Percentiles rank a stretch among this genome's conserved stretches.
These are phyloP conservation scores for Pristionchus arcanus DNA, from an alignment of 2,888 invertebrate species.

Conservation along the genomic window DNA sequence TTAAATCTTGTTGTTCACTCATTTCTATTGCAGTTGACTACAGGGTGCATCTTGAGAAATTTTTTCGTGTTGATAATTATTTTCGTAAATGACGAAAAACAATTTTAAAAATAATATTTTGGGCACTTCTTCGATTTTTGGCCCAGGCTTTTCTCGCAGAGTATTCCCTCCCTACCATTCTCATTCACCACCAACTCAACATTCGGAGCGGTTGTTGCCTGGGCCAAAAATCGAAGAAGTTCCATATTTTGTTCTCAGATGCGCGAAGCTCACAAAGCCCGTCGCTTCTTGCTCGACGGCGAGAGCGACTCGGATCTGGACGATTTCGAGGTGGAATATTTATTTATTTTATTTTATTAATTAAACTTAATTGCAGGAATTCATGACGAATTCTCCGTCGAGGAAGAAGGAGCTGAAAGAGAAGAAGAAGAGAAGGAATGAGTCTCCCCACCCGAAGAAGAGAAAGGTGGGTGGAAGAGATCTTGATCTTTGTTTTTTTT, in stretches of 20 bases:
- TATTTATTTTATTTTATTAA: background rate
- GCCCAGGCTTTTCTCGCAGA: too few species aligned
- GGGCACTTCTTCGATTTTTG: too few species aligned
- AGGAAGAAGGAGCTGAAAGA: constrained; percentile 43
- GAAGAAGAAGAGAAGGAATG: constrained; percentile 31
- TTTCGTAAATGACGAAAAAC: too few species aligned
- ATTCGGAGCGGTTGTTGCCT: background rate
- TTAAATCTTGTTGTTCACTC: too few species aligned
- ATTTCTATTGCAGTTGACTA: too few species aligned
- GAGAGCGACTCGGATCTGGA: constrained; percentile 44
- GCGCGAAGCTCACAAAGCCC: background rate
- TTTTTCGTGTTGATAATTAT: too few species aligned
- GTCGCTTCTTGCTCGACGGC: constrained; percentile 28
- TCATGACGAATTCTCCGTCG: background rate
- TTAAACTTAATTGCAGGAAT: background rate
- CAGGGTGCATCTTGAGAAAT: too few species aligned
- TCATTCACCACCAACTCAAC: too few species aligned
- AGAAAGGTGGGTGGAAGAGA: background rate
- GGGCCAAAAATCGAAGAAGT: background rate
- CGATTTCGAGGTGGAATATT: background rate
- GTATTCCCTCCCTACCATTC: too few species aligned
- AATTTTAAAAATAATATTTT: too few species aligned
- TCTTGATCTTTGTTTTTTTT: background rate
- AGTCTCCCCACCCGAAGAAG: background rate
- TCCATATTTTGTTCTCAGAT: background rate